A percentile compares a stretch with the other conserved stretches of the same genome.
phyloP scores from a whole-genome alignment of 2,888 invertebrate species.

The Schrankia costaestrigalis region DNA sequence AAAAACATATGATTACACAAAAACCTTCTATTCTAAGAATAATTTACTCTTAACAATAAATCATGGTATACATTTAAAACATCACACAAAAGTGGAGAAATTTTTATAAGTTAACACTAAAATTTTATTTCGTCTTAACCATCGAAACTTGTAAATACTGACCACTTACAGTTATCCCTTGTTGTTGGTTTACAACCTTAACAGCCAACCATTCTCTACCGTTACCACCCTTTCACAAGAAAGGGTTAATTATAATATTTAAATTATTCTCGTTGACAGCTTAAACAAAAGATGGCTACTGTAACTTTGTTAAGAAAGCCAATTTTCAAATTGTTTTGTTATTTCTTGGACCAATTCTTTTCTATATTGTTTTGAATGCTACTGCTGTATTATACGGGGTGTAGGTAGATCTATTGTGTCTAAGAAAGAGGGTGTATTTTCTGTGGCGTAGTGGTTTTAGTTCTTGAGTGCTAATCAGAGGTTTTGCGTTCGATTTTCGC shows the following conservation, averaged over 20 bases:
- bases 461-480: too few relatives aligned
- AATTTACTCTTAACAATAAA: too few relatives aligned
- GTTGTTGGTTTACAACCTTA: slow-evolving; percentile 41
- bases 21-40: too few relatives aligned
- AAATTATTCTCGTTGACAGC: background rate
- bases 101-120: too few relatives aligned
- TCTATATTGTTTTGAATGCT: slow-evolving; percentile 15
- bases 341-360: slow-evolving; percentile 12
- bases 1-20: too few relatives aligned
- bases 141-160: slow-evolving; percentile 43
- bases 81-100: too few relatives aligned
- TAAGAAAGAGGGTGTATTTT: too few relatives aligned
- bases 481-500: too few relatives aligned
- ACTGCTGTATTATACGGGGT: slow-evolving; percentile 7
- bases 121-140: slow-evolving; percentile 10
- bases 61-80: too few relatives aligned
- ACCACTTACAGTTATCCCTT: slow-evolving; percentile 57
- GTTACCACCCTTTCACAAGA: slow-evolving; percentile 43
- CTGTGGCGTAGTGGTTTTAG: too few relatives aligned
- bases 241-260: slow-evolving; percentile 51
- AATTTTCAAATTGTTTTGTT: background rate
- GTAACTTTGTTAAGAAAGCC: slow-evolving; percentile 3
- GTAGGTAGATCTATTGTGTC: too few relatives aligned
- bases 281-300: slow-evolving; percentile 35
- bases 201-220: slow-evolving; percentile 28